Conservation (phyloP, 2,888 invertebrate genomes). For the Linyphia triangularis region DNA sequence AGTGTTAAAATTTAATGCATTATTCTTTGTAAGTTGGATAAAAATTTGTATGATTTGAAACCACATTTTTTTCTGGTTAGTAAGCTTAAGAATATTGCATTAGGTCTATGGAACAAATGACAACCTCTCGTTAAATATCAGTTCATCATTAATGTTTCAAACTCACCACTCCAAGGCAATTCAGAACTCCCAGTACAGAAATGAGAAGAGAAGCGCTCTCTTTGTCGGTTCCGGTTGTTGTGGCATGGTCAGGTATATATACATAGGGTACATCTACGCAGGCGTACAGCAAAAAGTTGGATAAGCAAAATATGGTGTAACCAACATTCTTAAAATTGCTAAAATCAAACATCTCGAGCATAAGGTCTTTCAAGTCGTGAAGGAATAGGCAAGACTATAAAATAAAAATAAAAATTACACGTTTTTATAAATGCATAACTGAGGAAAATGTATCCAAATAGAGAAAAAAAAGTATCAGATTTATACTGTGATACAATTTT, state of each 20-base stretch:
- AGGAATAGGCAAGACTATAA: constrained; percentile 77
- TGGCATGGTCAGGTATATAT: constrained; percentile 92
- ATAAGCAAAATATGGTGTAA: constrained; percentile 84
- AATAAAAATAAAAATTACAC: neutral
- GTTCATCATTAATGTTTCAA: neutral
- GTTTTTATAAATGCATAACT: neutral
- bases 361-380: constrained; percentile 87
- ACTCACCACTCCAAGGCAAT: constrained; percentile 92
- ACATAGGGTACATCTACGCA: constrained; percentile 96
- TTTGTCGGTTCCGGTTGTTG: constrained; percentile 85
- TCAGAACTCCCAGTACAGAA: constrained; percentile 92
- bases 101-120: neutral
- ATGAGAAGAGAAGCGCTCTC: constrained; percentile 87
- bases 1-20: too few species aligned
- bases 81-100: too few species aligned
- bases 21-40: too few species aligned
- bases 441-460: neutral
- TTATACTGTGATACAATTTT: too few species aligned
- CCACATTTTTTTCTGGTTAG: too few species aligned
- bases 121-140: neutral
- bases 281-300: constrained; percentile 92
- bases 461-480: too few species aligned
- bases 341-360: constrained; percentile 89
- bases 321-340: constrained; percentile 86
- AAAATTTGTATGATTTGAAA: too few species aligned